Conservation (phyloP, 1,140 invertebrate species). For the Latrodectus geometricus region DNA sequence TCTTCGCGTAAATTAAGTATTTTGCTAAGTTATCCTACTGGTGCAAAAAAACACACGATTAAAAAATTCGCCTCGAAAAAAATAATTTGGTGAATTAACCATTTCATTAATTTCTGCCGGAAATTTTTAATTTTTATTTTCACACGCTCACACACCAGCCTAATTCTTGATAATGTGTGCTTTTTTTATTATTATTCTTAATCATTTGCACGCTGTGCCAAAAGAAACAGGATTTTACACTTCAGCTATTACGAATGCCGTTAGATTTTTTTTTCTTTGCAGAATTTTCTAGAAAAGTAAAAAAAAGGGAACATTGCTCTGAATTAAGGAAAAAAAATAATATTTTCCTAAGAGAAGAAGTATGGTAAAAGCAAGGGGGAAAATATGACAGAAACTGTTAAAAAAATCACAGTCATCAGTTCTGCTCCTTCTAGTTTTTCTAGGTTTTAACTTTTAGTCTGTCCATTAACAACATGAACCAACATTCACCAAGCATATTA, state of each 20-base stretch:
- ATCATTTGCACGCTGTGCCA: constrained; percentile 25
- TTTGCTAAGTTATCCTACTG: constrained; percentile 40
- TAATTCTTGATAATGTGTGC: constrained; percentile 31
- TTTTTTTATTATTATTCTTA: constrained; percentile 19
- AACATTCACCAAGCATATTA: constrained; percentile 16
- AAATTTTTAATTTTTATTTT: constrained; percentile 57
- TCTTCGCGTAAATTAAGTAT: constrained; percentile 35
- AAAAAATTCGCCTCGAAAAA: constrained; percentile 18
- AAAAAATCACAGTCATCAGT: constrained; percentile 48
- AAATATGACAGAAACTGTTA: constrained; percentile 15
- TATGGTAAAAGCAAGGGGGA: constrained; percentile 12
- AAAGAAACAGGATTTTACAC: constrained; percentile 50
- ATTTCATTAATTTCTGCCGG: constrained; percentile 59
- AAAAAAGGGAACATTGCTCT: not conserved
- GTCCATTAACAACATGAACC: constrained; percentile 33
- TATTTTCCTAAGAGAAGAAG: constrained; percentile 13
- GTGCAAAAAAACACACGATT: not conserved
- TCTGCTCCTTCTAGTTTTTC: not conserved
- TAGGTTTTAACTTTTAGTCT: constrained; percentile 43
- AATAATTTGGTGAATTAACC: constrained; percentile 52
- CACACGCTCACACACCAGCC: constrained; percentile 18
- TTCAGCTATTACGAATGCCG: constrained; percentile 42
- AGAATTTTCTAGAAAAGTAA: not conserved
- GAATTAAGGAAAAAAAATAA: constrained; percentile 9
- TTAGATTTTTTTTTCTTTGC: constrained; percentile 25